Evolutionary conservation across 2,113 vertebrate species (phyloP), one percentile per base, ranked within the genome.

Genomic region (Sterrhoptilus dennistouni): DNA sequence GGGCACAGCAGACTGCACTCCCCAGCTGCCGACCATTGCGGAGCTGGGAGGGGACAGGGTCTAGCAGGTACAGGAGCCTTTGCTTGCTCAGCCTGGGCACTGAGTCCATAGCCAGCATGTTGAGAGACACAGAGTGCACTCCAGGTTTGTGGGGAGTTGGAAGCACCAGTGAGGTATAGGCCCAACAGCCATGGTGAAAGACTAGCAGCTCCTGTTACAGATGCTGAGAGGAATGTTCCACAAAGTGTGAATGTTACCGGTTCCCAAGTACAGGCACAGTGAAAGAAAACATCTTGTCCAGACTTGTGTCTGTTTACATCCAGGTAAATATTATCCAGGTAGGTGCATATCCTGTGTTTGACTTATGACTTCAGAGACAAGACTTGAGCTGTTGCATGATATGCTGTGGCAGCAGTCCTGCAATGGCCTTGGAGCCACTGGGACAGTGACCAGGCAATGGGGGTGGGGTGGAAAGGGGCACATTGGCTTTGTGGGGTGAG

Each of bases 261-360:
- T 29, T 79, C 36, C 40, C 18, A 60, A 28, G 14, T 24, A 56
- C 36, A 57, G 35, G 40, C 33, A 80, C 52, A 29, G 57, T 13
- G 54, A 65, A 53, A 77, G 54, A 65, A 86, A 90, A 91, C 54
- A 59, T 42, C 64, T 77, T 61, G 54, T 87, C 59, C 90, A 72
- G 85, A 54, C 27, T 61, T 49, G 52, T 12, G 14, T 77, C 83
- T 94, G 75, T 92, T 92, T 80, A 83, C 59, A 47, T 35, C 29
- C 59, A 85, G 85, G 78, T 45, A 93, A 96, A 95, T 38, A 69
- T 91, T 79, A 89, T 45, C 87, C 79, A 83, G 54, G 49, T 69
- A 92, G 89, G n/a, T 50, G 52, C 44, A 33, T 49, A 28, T 31
- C 29, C 68, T 29, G 31, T 91, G 84, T 95, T 96, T 94, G 84